Conservation (phyloP, 2,888 invertebrate species). For the Epiperipatus broadwayi region DNA sequence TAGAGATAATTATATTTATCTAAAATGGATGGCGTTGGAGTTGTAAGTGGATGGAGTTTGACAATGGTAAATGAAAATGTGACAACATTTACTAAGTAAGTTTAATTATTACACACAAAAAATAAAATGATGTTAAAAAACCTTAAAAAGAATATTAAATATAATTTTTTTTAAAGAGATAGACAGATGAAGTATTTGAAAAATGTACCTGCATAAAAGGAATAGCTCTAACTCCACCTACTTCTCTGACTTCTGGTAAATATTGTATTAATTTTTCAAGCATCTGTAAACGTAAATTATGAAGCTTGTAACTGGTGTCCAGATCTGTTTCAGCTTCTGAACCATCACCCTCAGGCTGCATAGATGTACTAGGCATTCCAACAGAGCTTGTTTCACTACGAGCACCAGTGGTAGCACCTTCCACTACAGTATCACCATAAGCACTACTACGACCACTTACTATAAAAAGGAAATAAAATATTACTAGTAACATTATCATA, state of each 20-base stretch:
- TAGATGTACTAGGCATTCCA: conserved; percentile 29
- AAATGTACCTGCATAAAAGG: too few species aligned
- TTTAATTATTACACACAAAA: too few species aligned
- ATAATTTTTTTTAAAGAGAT: neutral
- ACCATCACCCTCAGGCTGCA: conserved; percentile 21
- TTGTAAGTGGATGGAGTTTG: too few species aligned
- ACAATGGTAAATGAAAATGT: too few species aligned
- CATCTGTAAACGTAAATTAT: conserved; percentile 46
- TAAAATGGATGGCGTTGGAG: too few species aligned
- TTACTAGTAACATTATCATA: conserved; percentile 8
- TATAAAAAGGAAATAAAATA: conserved; percentile 15
- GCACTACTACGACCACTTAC: conserved; percentile 83
- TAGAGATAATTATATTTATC: too few species aligned
- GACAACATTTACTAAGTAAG: too few species aligned
- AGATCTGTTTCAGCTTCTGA: conserved; percentile 28
- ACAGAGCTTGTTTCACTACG: conserved; percentile 40
- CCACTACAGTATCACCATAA: conserved; percentile 52
- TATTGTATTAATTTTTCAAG: conserved; percentile 56
- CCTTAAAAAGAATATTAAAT: too few species aligned
- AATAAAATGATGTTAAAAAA: too few species aligned
- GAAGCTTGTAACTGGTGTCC: conserved; percentile 32
- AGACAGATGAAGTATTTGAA: neutral
- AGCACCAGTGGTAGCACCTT: conserved; percentile 32
- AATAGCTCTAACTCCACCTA: conserved; percentile 66
- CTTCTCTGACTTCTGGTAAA: conserved; percentile 49